Evolutionary conservation across 1,140 invertebrate genomes (phyloP).

Genomic region (Caerostris darwini): DNA sequence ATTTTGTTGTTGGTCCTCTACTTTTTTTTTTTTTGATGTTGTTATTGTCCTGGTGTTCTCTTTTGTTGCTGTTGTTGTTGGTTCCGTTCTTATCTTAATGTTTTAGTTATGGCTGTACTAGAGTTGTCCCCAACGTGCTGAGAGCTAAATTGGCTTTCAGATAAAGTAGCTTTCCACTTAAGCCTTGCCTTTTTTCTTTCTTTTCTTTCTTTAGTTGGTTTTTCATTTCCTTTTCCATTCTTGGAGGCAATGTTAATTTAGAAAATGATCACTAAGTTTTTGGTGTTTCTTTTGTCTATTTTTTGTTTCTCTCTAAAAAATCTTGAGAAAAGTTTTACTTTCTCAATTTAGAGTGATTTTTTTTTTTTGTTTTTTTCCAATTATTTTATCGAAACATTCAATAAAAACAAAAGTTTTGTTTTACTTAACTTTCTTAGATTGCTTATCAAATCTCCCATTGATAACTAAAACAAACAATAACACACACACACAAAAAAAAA

Average conservation of each 20-base stretch:
- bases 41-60: constrained; percentile 56
- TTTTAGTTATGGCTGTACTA: constrained; percentile 62
- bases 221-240: not conserved
- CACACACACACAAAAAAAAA: too few species aligned
- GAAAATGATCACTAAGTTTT: constrained; percentile 40
- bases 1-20: constrained; percentile 5
- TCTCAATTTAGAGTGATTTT: not conserved
- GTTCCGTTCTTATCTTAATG: constrained; percentile 27
- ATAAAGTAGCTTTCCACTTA: constrained; percentile 73
- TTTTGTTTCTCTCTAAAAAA: constrained; percentile 39
- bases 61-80: not conserved
- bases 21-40: constrained; percentile 33
- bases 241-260: constrained; percentile 71
- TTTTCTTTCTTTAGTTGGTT: too few species aligned
- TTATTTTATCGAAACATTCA: not conserved
- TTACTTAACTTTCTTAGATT: too few species aligned
- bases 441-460: too few species aligned
- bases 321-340: constrained; percentile 19
- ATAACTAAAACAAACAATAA: too few species aligned
- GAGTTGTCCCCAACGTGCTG: constrained; percentile 76
- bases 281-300: not conserved
- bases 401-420: not conserved
- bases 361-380: not conserved
- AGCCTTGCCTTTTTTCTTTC: constrained; percentile 28
- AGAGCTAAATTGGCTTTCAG: constrained; percentile 75